Evolutionary conservation across 2,113 vertebrate genomes (phyloP).

Genomic region (Daubentonia madagascariensis): DNA sequence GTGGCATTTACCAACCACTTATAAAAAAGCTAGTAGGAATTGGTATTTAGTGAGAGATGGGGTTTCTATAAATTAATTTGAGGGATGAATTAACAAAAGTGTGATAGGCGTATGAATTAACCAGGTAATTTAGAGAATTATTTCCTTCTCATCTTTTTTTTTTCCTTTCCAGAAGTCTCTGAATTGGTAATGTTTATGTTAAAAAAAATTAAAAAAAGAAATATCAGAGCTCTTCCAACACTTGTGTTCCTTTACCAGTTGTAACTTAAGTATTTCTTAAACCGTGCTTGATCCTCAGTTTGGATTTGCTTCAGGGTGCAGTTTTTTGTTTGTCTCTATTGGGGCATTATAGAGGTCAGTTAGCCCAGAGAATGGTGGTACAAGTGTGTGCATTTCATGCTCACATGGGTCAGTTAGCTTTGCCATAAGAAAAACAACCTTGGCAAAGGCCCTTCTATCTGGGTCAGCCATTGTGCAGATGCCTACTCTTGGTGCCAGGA

Average conservation of each 20-base stretch:
- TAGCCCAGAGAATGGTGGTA: background rate
- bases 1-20: background rate
- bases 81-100: background rate
- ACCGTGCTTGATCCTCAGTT: background rate
- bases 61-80: background rate
- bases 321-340: background rate
- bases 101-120: background rate
- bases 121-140: background rate
- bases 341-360: background rate
- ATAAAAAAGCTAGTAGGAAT: background rate
- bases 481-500: background rate
- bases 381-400: background rate
- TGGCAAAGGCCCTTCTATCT: background rate
- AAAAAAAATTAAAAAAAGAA: background rate
- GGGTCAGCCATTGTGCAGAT: background rate
- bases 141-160: background rate
- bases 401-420: background rate
- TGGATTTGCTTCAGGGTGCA: background rate
- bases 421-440: background rate
- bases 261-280: background rate
- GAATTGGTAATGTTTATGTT: background rate
- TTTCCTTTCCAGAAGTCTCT: background rate
- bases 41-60: background rate
- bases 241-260: background rate
- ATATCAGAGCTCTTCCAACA: background rate